Percentiles rank a stretch among this genome's conserved stretches.
Conservation (phyloP, 2,888 invertebrate species). For the Listrodromus nycthemerus region DNA sequence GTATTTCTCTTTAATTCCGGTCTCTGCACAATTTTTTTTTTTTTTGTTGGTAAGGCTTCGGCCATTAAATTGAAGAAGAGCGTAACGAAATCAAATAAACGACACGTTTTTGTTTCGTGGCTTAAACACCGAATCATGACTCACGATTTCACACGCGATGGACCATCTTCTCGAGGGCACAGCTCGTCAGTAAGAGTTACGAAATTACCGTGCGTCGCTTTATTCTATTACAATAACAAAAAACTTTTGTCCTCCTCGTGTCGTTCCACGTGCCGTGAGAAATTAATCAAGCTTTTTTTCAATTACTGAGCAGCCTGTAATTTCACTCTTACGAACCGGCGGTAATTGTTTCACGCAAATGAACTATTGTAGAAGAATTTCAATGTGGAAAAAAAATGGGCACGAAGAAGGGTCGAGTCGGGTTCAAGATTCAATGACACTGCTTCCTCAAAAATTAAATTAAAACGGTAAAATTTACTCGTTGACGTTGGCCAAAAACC, state of each 20-base stretch:
- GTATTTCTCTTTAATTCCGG: neutral
- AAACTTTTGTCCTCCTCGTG: neutral
- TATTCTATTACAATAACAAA: neutral
- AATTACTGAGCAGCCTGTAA: neutral
- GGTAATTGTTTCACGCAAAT: neutral
- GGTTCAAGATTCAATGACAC: neutral
- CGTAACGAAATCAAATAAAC: slow-evolving; percentile 49
- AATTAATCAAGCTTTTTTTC: neutral
- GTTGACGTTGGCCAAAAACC: neutral
- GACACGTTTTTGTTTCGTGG: slow-evolving; percentile 35
- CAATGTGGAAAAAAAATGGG: neutral
- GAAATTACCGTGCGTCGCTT: neutral
- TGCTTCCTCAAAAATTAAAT: neutral
- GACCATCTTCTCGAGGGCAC: neutral
- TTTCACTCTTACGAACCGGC: neutral
- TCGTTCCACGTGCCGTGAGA: neutral
- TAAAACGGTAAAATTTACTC: neutral
- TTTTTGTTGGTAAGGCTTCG: neutral
- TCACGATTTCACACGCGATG: slow-evolving; percentile 38
- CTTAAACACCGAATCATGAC: slow-evolving; percentile 5
- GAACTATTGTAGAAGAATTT: neutral
- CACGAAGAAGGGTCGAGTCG: neutral
- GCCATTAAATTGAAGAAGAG: slow-evolving; percentile 24
- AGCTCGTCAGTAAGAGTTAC: neutral
- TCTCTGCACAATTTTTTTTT: neutral